phyloP scores from a whole-genome alignment of 2,888 invertebrate genomes.

The Rhopalosiphum nymphaeae region DNA sequence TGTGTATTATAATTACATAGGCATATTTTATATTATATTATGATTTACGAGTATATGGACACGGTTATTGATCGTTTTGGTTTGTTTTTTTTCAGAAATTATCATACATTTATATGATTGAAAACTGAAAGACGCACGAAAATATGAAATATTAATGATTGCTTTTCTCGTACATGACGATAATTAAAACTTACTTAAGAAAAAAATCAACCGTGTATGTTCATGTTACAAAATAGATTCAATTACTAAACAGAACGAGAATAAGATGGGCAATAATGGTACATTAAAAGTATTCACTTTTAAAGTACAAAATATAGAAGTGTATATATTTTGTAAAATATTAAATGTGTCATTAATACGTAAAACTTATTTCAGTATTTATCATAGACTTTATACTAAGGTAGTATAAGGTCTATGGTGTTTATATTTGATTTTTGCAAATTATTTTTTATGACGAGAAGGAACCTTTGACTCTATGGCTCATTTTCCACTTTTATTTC shows the following conservation, averaged over 20 bases:
- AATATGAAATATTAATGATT: too few relatives aligned
- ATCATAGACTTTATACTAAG: too few relatives aligned
- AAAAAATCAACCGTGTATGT: background rate
- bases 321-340: background rate
- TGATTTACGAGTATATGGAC: too few relatives aligned
- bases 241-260: background rate
- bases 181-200: too few relatives aligned
- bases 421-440: background rate
- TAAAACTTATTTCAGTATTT: background rate
- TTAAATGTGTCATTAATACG: background rate
- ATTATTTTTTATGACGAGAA: background rate
- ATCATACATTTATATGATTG: too few relatives aligned
- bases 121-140: too few relatives aligned
- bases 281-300: background rate
- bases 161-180: too few relatives aligned
- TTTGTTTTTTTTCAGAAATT: too few relatives aligned
- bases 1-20: too few relatives aligned
- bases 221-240: background rate
- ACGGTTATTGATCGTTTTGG: too few relatives aligned
- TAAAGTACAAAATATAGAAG: background rate
- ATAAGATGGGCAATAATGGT: background rate
- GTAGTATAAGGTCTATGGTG: too few relatives aligned
- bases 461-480: background rate
- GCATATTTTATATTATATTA: too few relatives aligned
- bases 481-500: background rate